Evolutionary conservation across 2,888 invertebrate species (phyloP).

Genomic region (Noctuana brunneofusca): DNA sequence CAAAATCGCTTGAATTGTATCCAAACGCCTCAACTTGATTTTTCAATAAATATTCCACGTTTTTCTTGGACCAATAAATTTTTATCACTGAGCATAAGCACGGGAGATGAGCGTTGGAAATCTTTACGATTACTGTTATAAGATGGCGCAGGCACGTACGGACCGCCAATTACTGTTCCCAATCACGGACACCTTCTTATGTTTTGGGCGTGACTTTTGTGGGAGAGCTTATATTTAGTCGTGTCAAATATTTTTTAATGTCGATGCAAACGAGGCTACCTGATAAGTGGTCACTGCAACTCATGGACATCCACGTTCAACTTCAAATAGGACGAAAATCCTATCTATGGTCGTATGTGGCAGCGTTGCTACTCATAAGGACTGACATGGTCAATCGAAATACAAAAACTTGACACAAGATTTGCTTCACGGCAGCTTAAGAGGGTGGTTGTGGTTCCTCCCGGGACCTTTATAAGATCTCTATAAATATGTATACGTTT

Average conservation of each 20-base stretch:
- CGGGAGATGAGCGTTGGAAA: constrained; percentile 14
- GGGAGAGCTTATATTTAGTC: not conserved
- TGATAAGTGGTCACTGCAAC: too few species aligned
- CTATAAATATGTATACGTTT: too few species aligned
- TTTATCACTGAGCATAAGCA: constrained; percentile 28
- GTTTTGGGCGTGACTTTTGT: constrained; percentile 13
- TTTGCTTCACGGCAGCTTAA: too few species aligned
- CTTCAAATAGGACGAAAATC: too few species aligned
- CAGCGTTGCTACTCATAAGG: too few species aligned
- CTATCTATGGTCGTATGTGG: too few species aligned
- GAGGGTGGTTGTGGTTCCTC: too few species aligned
- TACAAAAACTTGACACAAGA: too few species aligned
- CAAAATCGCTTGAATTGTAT: not conserved
- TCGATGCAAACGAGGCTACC: not conserved
- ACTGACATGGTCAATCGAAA: too few species aligned
- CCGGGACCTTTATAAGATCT: too few species aligned
- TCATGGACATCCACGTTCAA: too few species aligned
- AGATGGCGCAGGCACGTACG: constrained; percentile 22
- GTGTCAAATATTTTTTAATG: not conserved
- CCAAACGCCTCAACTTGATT: constrained; percentile 13
- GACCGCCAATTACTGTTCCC: constrained; percentile 29
- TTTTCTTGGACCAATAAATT: constrained; percentile 18
- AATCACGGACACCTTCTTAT: constrained; percentile 27
- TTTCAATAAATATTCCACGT: constrained; percentile 14
- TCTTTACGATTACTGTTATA: constrained; percentile 25